A percentile compares a stretch with the other conserved stretches of the same genome.
Conservation (phyloP, 2,797 vertebrate species). For the Crocodylus rhombifer region DNA sequence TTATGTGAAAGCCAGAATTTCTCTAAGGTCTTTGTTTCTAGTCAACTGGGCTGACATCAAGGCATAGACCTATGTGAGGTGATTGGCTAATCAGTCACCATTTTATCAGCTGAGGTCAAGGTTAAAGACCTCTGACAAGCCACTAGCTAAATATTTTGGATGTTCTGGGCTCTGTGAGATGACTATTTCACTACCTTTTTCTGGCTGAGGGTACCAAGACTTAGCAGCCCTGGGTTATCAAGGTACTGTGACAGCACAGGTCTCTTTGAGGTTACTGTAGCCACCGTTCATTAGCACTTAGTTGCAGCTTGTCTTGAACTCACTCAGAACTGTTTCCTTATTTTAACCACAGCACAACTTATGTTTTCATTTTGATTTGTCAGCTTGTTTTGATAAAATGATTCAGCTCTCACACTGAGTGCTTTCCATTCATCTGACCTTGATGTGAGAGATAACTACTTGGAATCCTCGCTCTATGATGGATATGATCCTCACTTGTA, state of each 20-base stretch:
- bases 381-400: neutral
- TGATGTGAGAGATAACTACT: neutral
- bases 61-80: neutral
- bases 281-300: neutral
- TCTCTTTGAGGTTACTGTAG: neutral
- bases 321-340: neutral
- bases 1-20: neutral
- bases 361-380: neutral
- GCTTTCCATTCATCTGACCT: neutral
- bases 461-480: neutral
- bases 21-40: rapidly evolving
- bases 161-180: neutral
- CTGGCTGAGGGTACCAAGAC: too few relatives aligned
- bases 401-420: neutral
- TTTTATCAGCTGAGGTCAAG: neutral
- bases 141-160: neutral
- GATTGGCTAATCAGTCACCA: rapidly evolving
- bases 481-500: neutral
- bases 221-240: neutral
- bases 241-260: neutral
- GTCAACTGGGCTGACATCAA: neutral
- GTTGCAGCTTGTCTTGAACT: neutral
- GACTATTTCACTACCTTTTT: neutral
- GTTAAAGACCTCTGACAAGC: neutral
- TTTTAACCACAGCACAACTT: neutral